Conservation (phyloP, 2,888 invertebrate genomes). For the Bellardia bayeri region DNA sequence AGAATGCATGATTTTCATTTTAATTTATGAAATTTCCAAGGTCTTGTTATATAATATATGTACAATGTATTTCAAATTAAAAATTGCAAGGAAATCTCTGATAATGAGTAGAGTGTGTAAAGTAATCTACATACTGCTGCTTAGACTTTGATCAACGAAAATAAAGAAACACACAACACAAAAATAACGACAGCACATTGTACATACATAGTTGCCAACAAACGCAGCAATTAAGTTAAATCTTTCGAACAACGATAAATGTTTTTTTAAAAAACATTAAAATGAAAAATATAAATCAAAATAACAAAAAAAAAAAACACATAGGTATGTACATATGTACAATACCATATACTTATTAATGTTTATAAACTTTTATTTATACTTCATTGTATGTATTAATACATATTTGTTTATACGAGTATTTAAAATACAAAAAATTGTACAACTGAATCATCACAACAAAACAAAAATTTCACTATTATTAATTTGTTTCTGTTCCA, state of each 20-base stretch:
- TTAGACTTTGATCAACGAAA: not conserved
- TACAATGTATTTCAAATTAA: not conserved
- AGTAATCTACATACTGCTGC: not conserved
- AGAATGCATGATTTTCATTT: not conserved
- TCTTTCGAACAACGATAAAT: conserved; percentile 15
- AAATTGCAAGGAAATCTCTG: not conserved
- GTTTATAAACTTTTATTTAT: not conserved
- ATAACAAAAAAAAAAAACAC: not conserved
- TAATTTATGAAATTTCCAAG: not conserved
- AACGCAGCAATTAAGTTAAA: conserved; percentile 33
- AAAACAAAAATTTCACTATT: conserved; percentile 39
- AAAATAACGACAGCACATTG: conserved; percentile 1
- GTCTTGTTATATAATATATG: not conserved
- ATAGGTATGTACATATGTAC: too few species aligned
- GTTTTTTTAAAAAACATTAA: not conserved
- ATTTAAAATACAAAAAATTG: not conserved
- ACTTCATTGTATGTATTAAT: not conserved
- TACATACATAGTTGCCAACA: conserved; percentile 35
- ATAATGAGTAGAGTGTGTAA: not conserved
- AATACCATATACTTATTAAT: not conserved
- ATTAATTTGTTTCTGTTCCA: conserved; percentile 22
- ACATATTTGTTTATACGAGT: too few species aligned
- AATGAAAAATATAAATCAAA: not conserved
- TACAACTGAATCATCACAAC: conserved; percentile 57
- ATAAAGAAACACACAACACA: not conserved